Conservation (phyloP, 2,113 vertebrate species). For the Synodontis membranacea region DNA sequence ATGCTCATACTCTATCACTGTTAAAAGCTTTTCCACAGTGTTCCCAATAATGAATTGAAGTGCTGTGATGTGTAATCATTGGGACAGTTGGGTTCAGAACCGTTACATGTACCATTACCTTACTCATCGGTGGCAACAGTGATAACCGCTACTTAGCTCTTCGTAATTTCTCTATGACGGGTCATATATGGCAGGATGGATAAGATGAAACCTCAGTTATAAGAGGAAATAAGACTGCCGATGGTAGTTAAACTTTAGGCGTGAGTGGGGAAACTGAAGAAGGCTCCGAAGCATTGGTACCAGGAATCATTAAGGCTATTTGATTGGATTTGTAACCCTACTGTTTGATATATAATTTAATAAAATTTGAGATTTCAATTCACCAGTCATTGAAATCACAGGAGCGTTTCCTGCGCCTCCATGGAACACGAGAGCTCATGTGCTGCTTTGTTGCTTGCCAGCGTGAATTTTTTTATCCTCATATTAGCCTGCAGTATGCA, state of each 20-base stretch:
- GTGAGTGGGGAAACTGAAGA: not conserved
- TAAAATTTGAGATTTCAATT: not conserved
- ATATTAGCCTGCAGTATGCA: not conserved
- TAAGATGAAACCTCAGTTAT: not conserved
- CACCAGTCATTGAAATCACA: not conserved
- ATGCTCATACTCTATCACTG: not conserved
- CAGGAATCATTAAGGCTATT: not conserved
- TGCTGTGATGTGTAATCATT: not conserved
- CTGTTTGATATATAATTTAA: not conserved
- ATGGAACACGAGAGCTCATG: not conserved
- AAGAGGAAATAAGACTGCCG: not conserved
- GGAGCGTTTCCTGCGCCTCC: no score
- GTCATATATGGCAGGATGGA: not conserved
- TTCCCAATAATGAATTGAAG: not conserved
- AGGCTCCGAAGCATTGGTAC: not conserved
- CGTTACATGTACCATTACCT: not conserved
- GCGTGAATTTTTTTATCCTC: not conserved
- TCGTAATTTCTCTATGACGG: not conserved
- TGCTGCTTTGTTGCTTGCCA: not conserved
- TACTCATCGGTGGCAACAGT: not conserved
- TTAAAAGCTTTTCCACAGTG: not conserved
- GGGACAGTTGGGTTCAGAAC: no score
- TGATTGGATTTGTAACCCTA: not conserved
- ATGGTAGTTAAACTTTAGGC: not conserved
- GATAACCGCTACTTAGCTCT: not conserved